Conservation (phyloP, 2,888 invertebrate genomes). For the Drosophila paracracens region DNA sequence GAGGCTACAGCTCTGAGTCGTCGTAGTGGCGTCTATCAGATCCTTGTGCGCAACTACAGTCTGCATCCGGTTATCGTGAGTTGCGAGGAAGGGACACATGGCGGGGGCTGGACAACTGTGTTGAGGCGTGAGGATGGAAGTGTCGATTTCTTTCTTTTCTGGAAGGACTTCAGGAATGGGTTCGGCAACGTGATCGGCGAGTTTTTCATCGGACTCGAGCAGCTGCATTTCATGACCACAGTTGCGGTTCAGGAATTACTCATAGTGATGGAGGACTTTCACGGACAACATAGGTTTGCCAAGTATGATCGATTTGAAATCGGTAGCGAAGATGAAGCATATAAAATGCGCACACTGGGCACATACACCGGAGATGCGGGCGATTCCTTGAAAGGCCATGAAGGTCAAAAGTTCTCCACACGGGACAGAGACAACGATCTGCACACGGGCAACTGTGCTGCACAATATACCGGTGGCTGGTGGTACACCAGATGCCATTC, state of each 20-base stretch:
- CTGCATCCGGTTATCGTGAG: constrained; percentile 87
- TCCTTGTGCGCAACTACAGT: constrained; percentile 85
- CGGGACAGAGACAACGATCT: constrained; percentile 89
- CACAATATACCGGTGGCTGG: constrained; percentile 89
- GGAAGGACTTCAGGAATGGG: constrained; percentile 87
- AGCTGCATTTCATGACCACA: constrained; percentile 86
- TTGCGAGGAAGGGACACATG: constrained; percentile 85
- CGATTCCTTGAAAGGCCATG: constrained; percentile 89
- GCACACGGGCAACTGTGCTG: constrained; percentile 89
- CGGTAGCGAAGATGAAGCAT: constrained; percentile 88
- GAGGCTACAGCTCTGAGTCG: constrained; percentile 49
- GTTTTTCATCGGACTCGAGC: constrained; percentile 90
- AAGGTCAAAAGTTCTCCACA: constrained; percentile 89
- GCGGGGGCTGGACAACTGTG: constrained; percentile 90
- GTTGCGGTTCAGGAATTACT: constrained; percentile 86
- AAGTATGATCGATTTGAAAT: constrained; percentile 88
- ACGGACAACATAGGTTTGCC: constrained; percentile 86
- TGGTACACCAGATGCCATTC: constrained; percentile 90
- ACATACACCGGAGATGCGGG: constrained; percentile 88
- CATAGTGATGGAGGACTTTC: constrained; percentile 87
- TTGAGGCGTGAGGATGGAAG: constrained; percentile 88
- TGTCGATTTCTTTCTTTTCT: constrained; percentile 88
- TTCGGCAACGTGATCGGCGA: constrained; percentile 90
- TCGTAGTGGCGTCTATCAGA: constrained; percentile 81
- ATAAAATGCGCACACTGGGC: constrained; percentile 88